A percentile compares a stretch with the other conserved stretches of the same genome.
Conservation (phyloP, 2,113 vertebrate species). For the Arenaria interpres region DNA sequence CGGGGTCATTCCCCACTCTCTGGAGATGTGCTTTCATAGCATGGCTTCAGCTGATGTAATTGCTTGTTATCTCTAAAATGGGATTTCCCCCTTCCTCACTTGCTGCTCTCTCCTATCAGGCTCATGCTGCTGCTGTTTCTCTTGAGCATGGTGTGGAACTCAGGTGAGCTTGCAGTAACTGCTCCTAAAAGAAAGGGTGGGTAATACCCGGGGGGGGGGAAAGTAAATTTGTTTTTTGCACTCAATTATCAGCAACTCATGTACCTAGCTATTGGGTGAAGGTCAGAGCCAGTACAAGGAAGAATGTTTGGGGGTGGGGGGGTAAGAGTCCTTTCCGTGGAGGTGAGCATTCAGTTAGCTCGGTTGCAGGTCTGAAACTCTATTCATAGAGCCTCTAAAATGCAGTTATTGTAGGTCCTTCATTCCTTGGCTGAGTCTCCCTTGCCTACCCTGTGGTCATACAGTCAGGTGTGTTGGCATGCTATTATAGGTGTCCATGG, state of each 20-base stretch:
- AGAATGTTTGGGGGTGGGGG: background rate
- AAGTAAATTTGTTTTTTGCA: background rate
- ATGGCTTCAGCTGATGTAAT: background rate
- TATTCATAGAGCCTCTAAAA: background rate
- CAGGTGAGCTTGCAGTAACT: background rate
- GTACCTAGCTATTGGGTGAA: rapidly evolving
- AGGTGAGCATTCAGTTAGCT: background rate
- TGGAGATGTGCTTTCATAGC: background rate
- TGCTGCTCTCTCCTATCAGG: background rate
- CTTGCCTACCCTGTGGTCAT: background rate
- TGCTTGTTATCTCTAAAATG: background rate
- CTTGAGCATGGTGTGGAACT: background rate
- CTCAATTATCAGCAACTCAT: background rate
- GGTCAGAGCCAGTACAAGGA: background rate
- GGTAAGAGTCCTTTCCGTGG: background rate
- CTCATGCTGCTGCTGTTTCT: background rate
- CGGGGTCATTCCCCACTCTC: background rate
- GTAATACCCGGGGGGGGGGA: too few species aligned
- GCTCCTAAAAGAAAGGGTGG: background rate
- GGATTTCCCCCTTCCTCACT: background rate
- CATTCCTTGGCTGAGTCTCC: rapidly evolving
- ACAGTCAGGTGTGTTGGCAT: background rate
- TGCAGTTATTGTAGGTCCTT: background rate
- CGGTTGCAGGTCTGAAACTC: background rate
- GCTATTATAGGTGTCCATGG: rapidly evolving